Percentiles rank a stretch among this genome's conserved stretches.
phyloP scores from a whole-genome alignment of 2,113 vertebrate species.

The Eptesicus fuscus region DNA sequence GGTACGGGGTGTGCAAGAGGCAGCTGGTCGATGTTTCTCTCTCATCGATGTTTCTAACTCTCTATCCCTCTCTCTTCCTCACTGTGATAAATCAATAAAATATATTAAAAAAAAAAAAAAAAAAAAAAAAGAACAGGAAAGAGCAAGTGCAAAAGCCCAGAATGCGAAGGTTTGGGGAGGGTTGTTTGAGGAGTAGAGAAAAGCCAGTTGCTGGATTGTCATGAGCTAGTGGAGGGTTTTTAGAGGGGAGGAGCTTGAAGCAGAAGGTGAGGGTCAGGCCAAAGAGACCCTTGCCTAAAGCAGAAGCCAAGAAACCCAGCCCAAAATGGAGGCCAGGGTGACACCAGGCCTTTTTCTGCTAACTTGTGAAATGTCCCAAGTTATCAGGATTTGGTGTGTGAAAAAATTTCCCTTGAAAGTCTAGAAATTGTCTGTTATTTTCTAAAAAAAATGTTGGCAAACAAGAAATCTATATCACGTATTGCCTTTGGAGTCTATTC shows the following conservation, averaged over 20 bases:
- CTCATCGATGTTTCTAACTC: no score
- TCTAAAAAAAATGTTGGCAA: neutral
- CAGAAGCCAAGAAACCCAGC: neutral
- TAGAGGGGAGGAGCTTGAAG: neutral
- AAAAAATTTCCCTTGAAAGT: neutral
- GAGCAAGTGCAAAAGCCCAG: neutral
- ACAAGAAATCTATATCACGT: neutral
- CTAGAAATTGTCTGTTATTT: neutral
- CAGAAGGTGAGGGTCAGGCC: neutral
- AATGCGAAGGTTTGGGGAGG: neutral
- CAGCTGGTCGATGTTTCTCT: no score
- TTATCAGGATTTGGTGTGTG: neutral
- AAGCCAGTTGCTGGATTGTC: neutral
- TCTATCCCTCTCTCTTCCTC: no score
- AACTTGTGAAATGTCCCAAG: neutral
- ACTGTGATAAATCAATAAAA: no score
- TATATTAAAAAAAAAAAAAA: no score
- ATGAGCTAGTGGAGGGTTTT: accelerated
- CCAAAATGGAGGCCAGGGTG: neutral
- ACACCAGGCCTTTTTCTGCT: neutral
- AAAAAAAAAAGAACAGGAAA: neutral
- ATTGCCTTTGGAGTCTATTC: neutral
- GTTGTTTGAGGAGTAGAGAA: neutral
- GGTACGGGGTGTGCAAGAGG: no score
- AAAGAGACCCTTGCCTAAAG: neutral